Evolutionary conservation across 2,888 invertebrate genomes (phyloP), one percentile per base, ranked within the genome.

Genomic region (Microplitis deprimator): DNA sequence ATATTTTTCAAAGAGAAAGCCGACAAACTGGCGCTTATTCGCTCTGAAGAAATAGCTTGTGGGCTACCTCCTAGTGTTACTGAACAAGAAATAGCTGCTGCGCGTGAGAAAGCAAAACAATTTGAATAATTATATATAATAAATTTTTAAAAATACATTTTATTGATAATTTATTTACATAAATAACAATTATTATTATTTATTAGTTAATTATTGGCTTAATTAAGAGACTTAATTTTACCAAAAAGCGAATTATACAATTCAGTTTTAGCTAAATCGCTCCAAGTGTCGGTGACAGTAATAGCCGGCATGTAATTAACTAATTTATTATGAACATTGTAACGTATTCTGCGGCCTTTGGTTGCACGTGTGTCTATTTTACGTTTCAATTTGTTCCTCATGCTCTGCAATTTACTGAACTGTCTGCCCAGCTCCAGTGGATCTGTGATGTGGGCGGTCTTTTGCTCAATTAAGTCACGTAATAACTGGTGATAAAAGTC

Each of bases 401-500:
- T 92, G 89, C 95, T 97, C 88, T 98, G 98, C 78, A 99, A 91
- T 79, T 97, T 95, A 80, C 97, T 93, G 95, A 96, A 98, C 85
- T 98, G 97, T 81, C 96, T 93, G 87, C 96, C 95, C 65, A 98
- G 92, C 83, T 96, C 96, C 7, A 95, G 92, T 0, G 97, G 96
- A 91, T 97, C 97, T 0, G 94, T 94, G 8, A 96, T 92, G 84
- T 95, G 94, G 3, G 94, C 93, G 0, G 97, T 95, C 90, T 98
- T 98, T 81, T 95, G 94, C 88, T 98, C 97, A 80, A 99, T 98
- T 61, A 99, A 91, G 89, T 98, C 98, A 80, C 97, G 91, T 65
- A 99, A 91, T 75, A 98, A 91, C 85, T 97, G 96, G 89, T 98
- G 98, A 90, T 99, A 99, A 89, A 99, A 99, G 88, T 99, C 99